Evolutionary conservation across 2,113 vertebrate species (phyloP).

Genomic region (Heptranchias perlo): DNA sequence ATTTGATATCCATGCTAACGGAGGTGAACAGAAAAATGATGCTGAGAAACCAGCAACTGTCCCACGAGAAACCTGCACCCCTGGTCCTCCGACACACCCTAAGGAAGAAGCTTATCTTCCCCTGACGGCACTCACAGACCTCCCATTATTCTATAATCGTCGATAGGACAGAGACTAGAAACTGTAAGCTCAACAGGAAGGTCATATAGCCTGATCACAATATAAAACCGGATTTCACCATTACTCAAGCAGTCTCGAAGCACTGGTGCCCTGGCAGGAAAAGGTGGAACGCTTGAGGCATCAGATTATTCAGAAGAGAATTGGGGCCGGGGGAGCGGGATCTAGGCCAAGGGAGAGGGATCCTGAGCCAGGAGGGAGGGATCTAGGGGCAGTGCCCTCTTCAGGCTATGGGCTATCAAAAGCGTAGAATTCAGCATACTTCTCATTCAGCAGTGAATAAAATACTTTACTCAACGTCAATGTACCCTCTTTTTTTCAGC

Average conservation of each 20-base stretch:
- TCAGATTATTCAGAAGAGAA: no score
- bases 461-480: background rate
- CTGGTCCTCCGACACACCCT: conserved; percentile 74
- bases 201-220: background rate
- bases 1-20: conserved; percentile 68
- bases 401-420: background rate
- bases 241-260: background rate
- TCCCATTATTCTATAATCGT: background rate
- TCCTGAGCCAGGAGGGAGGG: background rate
- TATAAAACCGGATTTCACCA: background rate
- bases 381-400: background rate
- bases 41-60: conserved; percentile 59
- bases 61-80: conserved; percentile 51
- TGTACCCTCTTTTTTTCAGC: no score
- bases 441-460: background rate
- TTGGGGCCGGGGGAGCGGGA: no score
- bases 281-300: background rate
- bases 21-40: conserved; percentile 68
- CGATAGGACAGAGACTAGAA: no score
- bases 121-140: conserved; percentile 40
- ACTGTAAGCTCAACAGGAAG: no score
- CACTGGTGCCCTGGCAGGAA: background rate
- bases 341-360: background rate
- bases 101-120: conserved; percentile 70
- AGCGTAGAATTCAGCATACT: background rate